Evolutionary conservation across 2,113 vertebrate genomes (phyloP).

Genomic region (Tragulus kanchil): DNA sequence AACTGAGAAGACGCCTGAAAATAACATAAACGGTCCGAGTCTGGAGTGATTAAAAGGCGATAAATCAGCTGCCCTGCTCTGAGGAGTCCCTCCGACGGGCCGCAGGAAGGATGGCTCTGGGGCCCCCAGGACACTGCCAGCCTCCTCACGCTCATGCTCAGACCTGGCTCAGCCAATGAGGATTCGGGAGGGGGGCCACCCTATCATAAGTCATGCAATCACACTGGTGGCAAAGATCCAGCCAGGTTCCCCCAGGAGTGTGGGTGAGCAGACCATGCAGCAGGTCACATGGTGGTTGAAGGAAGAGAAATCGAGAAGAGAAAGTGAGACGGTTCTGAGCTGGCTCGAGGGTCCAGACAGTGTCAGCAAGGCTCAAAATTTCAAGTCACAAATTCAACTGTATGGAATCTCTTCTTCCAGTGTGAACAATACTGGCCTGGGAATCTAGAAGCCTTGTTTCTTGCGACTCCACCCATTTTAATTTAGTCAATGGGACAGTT

Average conservation of each 20-base stretch:
- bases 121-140: neutral
- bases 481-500: neutral
- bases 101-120: neutral
- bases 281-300: neutral
- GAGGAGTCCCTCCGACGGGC: neutral
- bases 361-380: neutral
- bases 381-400: neutral
- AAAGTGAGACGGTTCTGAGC: no score
- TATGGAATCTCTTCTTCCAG: neutral
- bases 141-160: neutral
- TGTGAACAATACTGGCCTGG: neutral
- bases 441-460: neutral
- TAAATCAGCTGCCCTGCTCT: neutral
- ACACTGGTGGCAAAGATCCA: neutral
- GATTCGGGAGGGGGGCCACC: neutral
- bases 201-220: neutral
- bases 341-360: no score
- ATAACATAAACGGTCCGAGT: constrained; percentile 11
- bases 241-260: neutral
- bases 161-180: neutral
- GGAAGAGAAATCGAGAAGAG: neutral
- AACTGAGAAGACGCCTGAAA: constrained; percentile 60
- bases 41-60: constrained; percentile 22
- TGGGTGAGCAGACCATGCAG: no score
- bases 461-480: neutral